These are phyloP conservation scores for Drosophila melanogaster DNA, from an alignment of 1,140 invertebrate species.

Conservation along the genomic window DNA sequence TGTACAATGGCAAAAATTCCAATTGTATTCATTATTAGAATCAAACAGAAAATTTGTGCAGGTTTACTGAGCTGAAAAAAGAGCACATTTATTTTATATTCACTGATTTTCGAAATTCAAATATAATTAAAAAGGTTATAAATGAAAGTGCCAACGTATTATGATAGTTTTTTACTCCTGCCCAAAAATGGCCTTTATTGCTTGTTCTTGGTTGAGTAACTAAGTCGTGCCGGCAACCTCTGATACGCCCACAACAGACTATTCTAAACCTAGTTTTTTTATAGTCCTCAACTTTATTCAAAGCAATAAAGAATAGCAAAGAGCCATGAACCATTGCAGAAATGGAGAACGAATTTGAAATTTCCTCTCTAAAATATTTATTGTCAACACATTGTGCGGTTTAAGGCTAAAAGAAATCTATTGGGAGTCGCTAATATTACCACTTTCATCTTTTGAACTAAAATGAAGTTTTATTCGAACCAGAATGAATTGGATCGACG, in stretches of 20 bases:
- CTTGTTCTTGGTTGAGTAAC: constrained; percentile 46
- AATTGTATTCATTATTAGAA: constrained; percentile 21
- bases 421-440: too few relatives aligned
- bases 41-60: constrained; percentile 20
- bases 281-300: constrained; percentile 35
- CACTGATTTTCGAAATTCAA: neutral
- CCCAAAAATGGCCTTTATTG: constrained; percentile 49
- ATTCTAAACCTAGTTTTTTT: constrained; percentile 5
- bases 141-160: neutral
- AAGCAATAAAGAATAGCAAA: constrained; percentile 6
- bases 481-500: too few relatives aligned
- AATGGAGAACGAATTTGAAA: neutral
- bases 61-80: constrained; percentile 33
- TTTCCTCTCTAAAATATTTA: constrained; percentile 3
- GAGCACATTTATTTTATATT: constrained; percentile 14
- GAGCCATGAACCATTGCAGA: too few relatives aligned
- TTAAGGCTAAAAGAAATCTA: too few relatives aligned
- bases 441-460: too few relatives aligned
- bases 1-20: constrained; percentile 30
- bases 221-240: constrained; percentile 20
- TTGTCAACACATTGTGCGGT: too few relatives aligned
- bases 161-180: neutral
- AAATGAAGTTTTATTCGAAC: too few relatives aligned
- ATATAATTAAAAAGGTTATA: constrained; percentile 24
- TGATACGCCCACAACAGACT: constrained; percentile 37